Base-by-base conservation (phyloP, 1,140 invertebrate genomes). In the Atta colombica region DNA sequence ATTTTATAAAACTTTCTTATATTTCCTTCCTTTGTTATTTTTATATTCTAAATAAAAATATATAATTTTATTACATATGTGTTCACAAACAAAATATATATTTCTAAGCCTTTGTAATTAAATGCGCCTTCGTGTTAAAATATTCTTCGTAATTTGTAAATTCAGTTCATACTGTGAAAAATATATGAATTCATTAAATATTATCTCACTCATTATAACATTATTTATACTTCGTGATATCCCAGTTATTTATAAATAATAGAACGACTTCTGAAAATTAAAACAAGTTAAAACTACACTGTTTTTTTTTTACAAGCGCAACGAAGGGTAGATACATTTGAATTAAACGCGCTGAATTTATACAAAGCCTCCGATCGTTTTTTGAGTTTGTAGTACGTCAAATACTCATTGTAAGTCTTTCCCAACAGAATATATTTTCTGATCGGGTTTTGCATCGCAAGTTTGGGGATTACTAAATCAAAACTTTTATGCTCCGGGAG, bases 401-500 rank as follows among this genome's bases (percentile, higher is more conserved):
- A 35, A 28, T 12, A n/a, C 39, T 39, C 35, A 31, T 55, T 39
- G 28, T 18, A 10, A 60, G 35, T 58, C 51, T 25, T 71, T 58
- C 18, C 51, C 35, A 16, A 5, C 18, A 18, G 51, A 60, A 16
- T 31, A 72, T 45, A 58, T 45, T 28, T 49, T 28, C 21, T 18
- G 78, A 60, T 35, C 60, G 21, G 31, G 39, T 60, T 28, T 82
- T 61, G 53, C 16, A 25, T 39, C 28, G 28, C 53, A 21, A 81
- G 53, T 60, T 49, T 60, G 35, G 25, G 45, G 21, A 72, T 82
- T 60, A 61, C 39, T 21, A 61, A 49, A 74, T 84, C 68, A 74
- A 63, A 39, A 61, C 39, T 75, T 61, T 75, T 25, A 10, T 72
- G 53, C 6, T 18, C 18, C 7, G 65, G 31, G 14, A 55, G 31